These are phyloP conservation scores for Blastobasis lacticolella DNA, from an alignment of 2,888 invertebrate species.

Conservation along the genomic window DNA sequence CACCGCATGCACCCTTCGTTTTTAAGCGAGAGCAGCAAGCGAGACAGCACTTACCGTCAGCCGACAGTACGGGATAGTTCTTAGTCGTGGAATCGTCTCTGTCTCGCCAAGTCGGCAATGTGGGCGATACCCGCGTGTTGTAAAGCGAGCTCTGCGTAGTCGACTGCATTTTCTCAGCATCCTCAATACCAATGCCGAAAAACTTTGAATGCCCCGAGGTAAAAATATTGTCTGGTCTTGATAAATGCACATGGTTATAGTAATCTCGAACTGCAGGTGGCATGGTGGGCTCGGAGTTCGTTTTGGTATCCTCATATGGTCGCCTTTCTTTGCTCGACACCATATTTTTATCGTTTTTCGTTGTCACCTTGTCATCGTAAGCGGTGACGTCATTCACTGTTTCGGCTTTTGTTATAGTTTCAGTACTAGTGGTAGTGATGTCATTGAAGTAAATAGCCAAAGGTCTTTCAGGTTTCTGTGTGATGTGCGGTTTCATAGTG, in stretches of 20 bases:
- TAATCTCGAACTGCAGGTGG: conserved; percentile 35
- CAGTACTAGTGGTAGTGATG: conserved; percentile 30
- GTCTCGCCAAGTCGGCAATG: conserved; percentile 71
- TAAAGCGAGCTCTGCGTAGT: conserved; percentile 67
- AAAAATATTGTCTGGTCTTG: conserved; percentile 44
- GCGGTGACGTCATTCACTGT: conserved; percentile 40
- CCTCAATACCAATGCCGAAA: conserved; percentile 77
- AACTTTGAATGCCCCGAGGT: conserved; percentile 78
- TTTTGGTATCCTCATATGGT: conserved; percentile 14
- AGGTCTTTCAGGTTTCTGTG: conserved; percentile 63
- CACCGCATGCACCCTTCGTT: conserved; percentile 26
- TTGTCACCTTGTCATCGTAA: conserved; percentile 35
- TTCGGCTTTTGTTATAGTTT: conserved; percentile 43
- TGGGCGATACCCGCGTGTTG: conserved; percentile 76
- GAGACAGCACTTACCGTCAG: conserved; percentile 48
- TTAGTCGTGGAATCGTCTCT: conserved; percentile 55
- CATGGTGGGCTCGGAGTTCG: conserved; percentile 20
- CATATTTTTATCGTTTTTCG: conserved; percentile 22
- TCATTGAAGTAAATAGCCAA: conserved; percentile 56
- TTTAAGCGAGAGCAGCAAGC: background rate
- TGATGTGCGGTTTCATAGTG: conserved; percentile 61
- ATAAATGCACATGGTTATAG: conserved; percentile 23
- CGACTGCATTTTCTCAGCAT: conserved; percentile 68
- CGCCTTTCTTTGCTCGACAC: conserved; percentile 7
- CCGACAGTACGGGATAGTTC: conserved; percentile 52